A percentile compares a stretch with the other conserved stretches of the same genome.
phyloP scores from a whole-genome alignment of 2,113 vertebrate species.

The Synodontis membranacea region DNA sequence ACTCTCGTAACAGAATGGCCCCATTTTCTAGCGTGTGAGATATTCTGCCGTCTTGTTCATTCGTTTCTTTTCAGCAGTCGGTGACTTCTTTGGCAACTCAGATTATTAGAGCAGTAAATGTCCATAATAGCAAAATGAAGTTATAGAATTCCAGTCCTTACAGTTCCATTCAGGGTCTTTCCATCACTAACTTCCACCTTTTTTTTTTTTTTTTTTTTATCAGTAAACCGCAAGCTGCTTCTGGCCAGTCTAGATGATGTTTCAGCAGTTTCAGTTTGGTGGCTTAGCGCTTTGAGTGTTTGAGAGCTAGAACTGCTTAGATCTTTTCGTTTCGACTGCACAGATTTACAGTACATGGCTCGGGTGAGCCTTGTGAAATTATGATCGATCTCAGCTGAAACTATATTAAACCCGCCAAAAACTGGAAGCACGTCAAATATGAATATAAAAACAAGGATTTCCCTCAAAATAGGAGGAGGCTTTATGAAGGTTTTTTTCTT shows the following conservation, averaged over 20 bases:
- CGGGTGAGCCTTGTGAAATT: conserved; percentile 13
- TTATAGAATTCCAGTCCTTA: background rate
- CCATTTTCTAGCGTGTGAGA: conserved; percentile 41
- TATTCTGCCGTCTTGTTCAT: conserved; percentile 25
- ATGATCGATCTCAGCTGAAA: conserved; percentile 41
- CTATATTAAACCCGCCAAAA: conserved; percentile 37
- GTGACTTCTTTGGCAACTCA: background rate
- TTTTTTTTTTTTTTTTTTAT: too few species aligned
- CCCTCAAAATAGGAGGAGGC: conserved; percentile 17
- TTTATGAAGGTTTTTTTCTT: background rate
- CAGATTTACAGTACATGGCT: background rate
- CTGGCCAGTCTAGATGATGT: background rate
- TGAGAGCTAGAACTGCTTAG: background rate
- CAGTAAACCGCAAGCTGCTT: background rate
- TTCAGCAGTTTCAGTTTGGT: conserved; percentile 8
- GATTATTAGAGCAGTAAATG: background rate
- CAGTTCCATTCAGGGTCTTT: background rate
- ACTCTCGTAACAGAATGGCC: conserved; percentile 39
- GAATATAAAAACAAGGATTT: conserved; percentile 33
- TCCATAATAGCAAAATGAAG: background rate
- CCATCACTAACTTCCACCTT: background rate
- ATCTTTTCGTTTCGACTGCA: conserved; percentile 4
- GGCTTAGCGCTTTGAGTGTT: background rate
- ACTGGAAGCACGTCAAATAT: conserved; percentile 20
- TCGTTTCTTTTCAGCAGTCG: conserved; percentile 19